Conservation (phyloP, 2,113 vertebrate species). For the human region DNA sequence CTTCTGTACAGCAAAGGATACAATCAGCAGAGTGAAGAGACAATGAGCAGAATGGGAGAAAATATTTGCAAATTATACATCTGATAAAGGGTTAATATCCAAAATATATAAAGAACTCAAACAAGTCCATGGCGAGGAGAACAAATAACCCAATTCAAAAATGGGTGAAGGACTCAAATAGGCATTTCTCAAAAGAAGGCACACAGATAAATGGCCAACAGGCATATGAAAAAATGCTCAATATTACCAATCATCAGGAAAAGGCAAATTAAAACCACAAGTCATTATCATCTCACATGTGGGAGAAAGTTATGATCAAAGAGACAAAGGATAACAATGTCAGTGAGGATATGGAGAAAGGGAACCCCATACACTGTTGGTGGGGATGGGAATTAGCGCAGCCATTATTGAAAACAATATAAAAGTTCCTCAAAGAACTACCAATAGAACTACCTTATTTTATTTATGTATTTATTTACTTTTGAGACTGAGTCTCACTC, state of each 20-base stretch:
- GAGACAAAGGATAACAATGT: background rate
- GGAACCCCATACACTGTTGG: too few species aligned
- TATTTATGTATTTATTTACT: too few species aligned
- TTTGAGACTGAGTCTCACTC: too few species aligned
- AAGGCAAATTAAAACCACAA: background rate
- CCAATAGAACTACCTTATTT: background rate
- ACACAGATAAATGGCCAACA: background rate
- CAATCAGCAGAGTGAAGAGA: background rate
- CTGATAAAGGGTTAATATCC: background rate
- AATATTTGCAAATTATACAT: background rate
- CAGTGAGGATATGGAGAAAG: background rate
- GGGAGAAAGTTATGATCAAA: background rate
- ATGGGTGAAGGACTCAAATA: background rate
- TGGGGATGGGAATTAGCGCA: background rate
- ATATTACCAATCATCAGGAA: background rate
- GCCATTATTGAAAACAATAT: background rate
- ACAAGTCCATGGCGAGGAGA: background rate
- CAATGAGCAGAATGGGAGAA: background rate
- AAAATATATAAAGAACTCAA: background rate
- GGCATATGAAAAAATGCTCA: background rate
- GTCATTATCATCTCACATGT: background rate
- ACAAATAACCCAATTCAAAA: background rate
- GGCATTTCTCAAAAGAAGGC: background rate
- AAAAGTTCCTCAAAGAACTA: background rate
- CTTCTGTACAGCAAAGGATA: background rate